These are phyloP conservation scores for Rhagophthalmus giganteus DNA, from an alignment of 2,888 invertebrate genomes.

Conservation along the genomic window DNA sequence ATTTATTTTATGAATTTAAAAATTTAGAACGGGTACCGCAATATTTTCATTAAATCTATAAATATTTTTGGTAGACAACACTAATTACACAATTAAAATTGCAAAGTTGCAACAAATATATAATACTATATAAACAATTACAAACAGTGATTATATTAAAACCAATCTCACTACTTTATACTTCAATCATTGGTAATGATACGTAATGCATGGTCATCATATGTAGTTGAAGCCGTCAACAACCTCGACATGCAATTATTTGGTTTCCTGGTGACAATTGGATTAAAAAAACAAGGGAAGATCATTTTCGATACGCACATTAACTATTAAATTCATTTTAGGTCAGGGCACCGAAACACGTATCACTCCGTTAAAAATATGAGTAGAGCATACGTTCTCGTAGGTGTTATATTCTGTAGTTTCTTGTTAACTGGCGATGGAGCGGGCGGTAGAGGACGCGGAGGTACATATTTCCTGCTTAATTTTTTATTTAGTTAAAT, in stretches of 20 bases:
- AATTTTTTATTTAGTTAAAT: slow-evolving; percentile 6
- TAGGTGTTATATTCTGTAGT: slow-evolving; percentile 15
- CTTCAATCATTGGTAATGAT: background rate
- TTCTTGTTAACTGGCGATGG: slow-evolving; percentile 11
- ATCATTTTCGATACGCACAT: slow-evolving; percentile 29
- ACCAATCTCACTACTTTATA: no score
- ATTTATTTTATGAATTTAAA: background rate
- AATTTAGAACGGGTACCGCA: background rate
- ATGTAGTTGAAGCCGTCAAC: slow-evolving; percentile 25
- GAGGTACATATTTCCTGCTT: slow-evolving; percentile 10
- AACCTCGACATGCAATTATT: slow-evolving; percentile 29
- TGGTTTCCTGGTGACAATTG: slow-evolving; percentile 27
- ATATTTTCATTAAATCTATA: background rate
- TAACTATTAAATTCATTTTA: slow-evolving; percentile 21
- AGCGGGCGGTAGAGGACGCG: slow-evolving; percentile 31
- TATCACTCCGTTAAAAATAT: no score
- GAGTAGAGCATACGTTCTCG: no score
- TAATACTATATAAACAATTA: no score
- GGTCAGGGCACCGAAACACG: slow-evolving; percentile 17
- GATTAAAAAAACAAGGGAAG: slow-evolving; percentile 27
- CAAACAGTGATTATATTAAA: no score
- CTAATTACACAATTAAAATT: no score
- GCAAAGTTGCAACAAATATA: background rate
- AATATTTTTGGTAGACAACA: no score
- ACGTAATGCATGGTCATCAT: background rate